Percentiles rank a stretch among this genome's conserved stretches.
Evolutionary conservation across 35 echinoderm and acorn worm species (phyloP).

Genomic region (Patiria miniata): DNA sequence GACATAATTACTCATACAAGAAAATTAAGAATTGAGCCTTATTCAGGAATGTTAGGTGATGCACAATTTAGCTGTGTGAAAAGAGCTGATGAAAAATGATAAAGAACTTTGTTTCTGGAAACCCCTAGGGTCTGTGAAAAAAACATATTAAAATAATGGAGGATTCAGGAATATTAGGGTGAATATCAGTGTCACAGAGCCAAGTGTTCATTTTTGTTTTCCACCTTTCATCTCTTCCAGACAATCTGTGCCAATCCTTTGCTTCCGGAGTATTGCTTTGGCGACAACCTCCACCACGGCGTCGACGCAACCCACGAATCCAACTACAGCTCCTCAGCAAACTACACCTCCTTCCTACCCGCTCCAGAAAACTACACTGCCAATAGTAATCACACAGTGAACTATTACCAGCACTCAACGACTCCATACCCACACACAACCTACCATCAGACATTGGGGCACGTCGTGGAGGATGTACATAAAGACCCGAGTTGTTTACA

Average conservation of each 20-base stretch:
- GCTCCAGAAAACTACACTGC: background rate
- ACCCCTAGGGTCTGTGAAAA: no score
- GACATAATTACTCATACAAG: no score
- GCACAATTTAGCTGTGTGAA: no score
- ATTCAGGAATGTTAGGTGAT: no score
- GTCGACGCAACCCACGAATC: background rate
- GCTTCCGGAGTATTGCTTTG: slow-evolving; percentile 34
- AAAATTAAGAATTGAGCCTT: no score
- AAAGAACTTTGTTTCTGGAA: no score
- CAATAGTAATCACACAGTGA: background rate
- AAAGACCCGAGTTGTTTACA: background rate
- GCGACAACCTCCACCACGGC: background rate
- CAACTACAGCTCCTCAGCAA: background rate
- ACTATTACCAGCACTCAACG: background rate
- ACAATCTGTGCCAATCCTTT: slow-evolving; percentile 46
- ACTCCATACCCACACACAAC: background rate
- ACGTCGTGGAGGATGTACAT: background rate
- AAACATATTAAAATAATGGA: no score
- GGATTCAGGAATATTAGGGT: background rate
- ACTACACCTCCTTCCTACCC: background rate
- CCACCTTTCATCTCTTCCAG: background rate
- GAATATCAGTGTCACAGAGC: background rate
- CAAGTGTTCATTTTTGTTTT: slow-evolving; percentile 6
- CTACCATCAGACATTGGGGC: background rate
- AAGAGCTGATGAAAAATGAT: no score